Conservation (phyloP, 1,140 invertebrate genomes). For the Anagrus nilaparvatae region DNA sequence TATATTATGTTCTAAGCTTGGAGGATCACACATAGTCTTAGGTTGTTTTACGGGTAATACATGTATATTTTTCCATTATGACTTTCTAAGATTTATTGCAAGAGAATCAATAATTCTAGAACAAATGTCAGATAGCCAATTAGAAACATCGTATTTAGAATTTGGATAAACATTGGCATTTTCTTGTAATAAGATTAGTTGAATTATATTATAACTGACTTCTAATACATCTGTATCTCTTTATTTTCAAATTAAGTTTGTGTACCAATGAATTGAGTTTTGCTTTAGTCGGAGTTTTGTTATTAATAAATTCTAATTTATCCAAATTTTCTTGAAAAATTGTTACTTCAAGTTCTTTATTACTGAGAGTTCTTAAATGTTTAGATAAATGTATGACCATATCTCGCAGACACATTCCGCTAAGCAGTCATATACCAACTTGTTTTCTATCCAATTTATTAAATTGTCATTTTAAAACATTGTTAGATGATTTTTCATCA, state of each 20-base stretch:
- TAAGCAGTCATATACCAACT: constrained; percentile 30
- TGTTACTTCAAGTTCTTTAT: constrained; percentile 35
- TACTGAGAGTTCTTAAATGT: constrained; percentile 25
- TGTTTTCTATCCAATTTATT: constrained; percentile 32
- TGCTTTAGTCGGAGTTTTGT: constrained; percentile 20
- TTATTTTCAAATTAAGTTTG: constrained; percentile 31
- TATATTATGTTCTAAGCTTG: constrained; percentile 33
- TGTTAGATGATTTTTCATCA: too few species aligned
- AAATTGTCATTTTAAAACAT: constrained; percentile 26
- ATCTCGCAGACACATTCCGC: constrained; percentile 35
- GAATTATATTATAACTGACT: constrained; percentile 26
- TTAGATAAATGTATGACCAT: constrained; percentile 31
- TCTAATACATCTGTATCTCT: constrained; percentile 26
- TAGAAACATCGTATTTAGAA: constrained; percentile 4
- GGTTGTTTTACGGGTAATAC: constrained; percentile 33
- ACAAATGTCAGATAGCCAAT: constrained; percentile 29
- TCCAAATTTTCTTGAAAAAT: constrained; percentile 33
- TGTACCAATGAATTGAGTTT: constrained; percentile 26
- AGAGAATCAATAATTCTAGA: constrained; percentile 29
- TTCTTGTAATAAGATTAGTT: constrained; percentile 24
- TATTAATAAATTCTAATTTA: constrained; percentile 30
- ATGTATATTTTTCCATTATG: constrained; percentile 36
- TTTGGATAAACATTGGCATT: constrained; percentile 16
- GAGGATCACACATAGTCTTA: constrained; percentile 34
- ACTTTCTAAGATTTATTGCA: constrained; percentile 24